phyloP scores from a whole-genome alignment of 2,113 vertebrate species.

The Trogon melanurus region DNA sequence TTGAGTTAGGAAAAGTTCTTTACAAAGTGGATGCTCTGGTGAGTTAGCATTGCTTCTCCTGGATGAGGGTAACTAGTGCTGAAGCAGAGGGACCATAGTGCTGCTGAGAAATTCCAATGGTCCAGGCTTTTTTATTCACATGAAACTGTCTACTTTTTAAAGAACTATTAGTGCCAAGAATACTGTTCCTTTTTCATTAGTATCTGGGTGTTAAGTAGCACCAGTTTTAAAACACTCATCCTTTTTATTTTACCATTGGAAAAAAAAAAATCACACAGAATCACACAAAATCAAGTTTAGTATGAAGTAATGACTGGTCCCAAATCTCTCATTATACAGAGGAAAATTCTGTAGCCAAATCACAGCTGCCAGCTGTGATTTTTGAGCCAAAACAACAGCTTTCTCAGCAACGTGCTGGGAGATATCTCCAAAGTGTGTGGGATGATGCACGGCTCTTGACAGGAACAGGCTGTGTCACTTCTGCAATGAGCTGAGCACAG shows the following conservation, averaged over 20 bases:
- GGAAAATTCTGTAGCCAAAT: neutral
- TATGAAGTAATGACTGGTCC: neutral
- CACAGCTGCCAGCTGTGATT: slow-evolving; percentile 38
- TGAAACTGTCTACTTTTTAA: neutral
- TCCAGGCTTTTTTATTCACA: neutral
- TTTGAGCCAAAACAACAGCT: slow-evolving; percentile 26
- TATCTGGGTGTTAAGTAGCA: neutral
- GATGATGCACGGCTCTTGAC: neutral
- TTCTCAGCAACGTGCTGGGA: slow-evolving; percentile 2
- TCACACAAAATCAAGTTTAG: neutral
- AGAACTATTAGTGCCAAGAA: neutral
- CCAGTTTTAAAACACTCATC: neutral
- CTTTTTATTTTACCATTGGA: neutral
- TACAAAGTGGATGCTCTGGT: neutral
- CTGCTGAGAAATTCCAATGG: neutral
- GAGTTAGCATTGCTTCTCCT: neutral
- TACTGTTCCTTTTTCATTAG: neutral
- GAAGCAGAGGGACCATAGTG: neutral
- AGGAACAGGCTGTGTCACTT: neutral
- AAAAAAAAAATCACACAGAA: neutral
- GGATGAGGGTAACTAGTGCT: neutral
- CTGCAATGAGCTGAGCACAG: neutral
- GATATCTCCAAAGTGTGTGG: neutral
- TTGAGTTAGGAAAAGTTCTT: neutral
- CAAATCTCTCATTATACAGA: neutral